Base-by-base conservation (phyloP, 1,140 invertebrate species). In the Bemisia tabaci region DNA sequence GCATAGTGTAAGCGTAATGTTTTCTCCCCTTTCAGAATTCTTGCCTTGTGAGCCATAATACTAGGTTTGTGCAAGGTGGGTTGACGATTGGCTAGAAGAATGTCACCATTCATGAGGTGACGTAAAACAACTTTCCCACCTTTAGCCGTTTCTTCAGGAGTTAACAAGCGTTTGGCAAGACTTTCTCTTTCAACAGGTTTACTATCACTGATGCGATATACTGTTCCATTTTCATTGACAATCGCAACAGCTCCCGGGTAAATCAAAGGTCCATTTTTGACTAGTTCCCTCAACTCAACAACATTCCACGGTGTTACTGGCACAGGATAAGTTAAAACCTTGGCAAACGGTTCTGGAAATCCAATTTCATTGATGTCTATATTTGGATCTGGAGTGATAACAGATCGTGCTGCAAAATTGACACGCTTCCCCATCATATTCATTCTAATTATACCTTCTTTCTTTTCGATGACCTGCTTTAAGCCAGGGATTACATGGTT, bases 351-450 rank as follows among this genome's bases (percentile, higher is more conserved):
- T 78, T 94, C 87, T 0, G 97, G 97, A 62, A 99, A 85, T n/a
- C 97, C 97, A 68, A 99, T 94, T 82, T 99, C 94, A 79, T 97
- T 91, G 26, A 97, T 90, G 74, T 89, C 88, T 26, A 99, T 85
- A 80, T 94, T 95, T 0, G 96, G 96, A 84, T 99, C 97, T 1
- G 97, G 97, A 2, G 96, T 98, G 63, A 99, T 98, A 22, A 99
- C 97, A 12, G 96, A 96, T 48, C 97, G 83, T 2, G 94, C 95
- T 12, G 96, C 94, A 82, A 85, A 98, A 77, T 99, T 97, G 0
- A 99, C 97, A 76, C 97, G 85, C 80, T 99, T 99, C 0, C 97
- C 97, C 97, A 99, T 99, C 94, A 99, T 98, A 74, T 99, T 85
- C 84, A 92, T 95, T 67, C 97, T 85, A 72, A 99, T 95, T 0